Conservation (phyloP, 2,113 vertebrate genomes). For the Physeter macrocephalus region DNA sequence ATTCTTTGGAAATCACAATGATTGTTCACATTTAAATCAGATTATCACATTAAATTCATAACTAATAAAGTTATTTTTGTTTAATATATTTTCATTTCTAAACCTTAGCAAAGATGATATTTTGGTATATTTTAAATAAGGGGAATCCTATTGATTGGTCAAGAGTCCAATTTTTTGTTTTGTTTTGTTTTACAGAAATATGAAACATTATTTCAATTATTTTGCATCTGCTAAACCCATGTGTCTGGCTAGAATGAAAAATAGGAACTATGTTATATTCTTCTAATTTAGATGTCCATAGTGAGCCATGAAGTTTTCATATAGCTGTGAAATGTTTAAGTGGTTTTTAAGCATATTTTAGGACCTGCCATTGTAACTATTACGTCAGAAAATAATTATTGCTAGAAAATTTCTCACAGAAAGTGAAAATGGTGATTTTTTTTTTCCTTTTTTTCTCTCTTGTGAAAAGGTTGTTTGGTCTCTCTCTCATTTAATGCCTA, state of each 20-base stretch:
- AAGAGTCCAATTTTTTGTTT: background rate
- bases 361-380: background rate
- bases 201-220: background rate
- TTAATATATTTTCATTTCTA: background rate
- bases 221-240: constrained; percentile 12
- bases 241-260: background rate
- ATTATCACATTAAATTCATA: background rate
- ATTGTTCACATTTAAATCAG: background rate
- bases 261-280: background rate
- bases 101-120: background rate
- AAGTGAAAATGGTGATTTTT: background rate
- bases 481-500: background rate
- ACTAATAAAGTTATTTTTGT: background rate
- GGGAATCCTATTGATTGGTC: background rate
- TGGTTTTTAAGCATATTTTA: background rate
- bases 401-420: background rate
- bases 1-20: background rate
- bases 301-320: background rate
- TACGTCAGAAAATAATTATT: background rate
- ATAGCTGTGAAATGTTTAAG: background rate
- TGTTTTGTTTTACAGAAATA: background rate
- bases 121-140: background rate
- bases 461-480: background rate
- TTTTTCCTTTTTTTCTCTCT: background rate
- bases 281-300: background rate